Conservation (phyloP, 1,140 invertebrate genomes). For the Nebria ingens region DNA sequence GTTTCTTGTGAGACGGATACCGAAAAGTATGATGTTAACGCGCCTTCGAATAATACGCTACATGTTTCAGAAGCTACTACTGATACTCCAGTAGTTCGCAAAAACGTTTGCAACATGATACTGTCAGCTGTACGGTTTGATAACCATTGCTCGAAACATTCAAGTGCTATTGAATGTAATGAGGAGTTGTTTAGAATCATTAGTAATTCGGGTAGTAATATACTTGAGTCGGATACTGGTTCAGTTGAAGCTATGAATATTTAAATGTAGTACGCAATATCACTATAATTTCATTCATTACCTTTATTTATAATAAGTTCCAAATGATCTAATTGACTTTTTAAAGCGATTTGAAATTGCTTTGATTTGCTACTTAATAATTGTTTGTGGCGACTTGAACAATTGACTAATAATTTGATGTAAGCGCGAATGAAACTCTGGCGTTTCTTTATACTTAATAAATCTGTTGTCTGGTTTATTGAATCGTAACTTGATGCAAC, state of each 20-base stretch:
- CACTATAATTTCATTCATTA: not conserved
- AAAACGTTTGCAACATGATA: not conserved
- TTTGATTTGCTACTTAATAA: slow-evolving; percentile 21
- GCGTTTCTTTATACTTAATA: slow-evolving; percentile 20
- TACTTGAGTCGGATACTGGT: not conserved
- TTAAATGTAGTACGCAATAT: not conserved
- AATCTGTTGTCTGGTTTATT: not conserved
- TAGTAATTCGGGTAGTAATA: not conserved
- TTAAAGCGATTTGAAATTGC: slow-evolving; percentile 22
- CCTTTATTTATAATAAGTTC: slow-evolving; percentile 20
- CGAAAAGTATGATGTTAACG: not conserved
- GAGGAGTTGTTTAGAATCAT: not conserved
- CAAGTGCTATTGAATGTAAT: not conserved
- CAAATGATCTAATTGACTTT: slow-evolving; percentile 24
- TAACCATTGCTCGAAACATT: not conserved
- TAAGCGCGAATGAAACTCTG: slow-evolving; percentile 28
- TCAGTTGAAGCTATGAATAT: not conserved
- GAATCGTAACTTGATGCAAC: slow-evolving; percentile 25
- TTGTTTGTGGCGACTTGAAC: slow-evolving; percentile 26
- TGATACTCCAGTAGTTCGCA: not conserved
- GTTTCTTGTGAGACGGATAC: not conserved
- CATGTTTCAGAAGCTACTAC: not conserved
- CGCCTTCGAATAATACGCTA: not conserved
- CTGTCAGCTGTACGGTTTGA: not conserved
- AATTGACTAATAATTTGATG: slow-evolving; percentile 26